Evolutionary conservation across 2,797 vertebrate species (phyloP).

Genomic region (Alectoris magna): DNA sequence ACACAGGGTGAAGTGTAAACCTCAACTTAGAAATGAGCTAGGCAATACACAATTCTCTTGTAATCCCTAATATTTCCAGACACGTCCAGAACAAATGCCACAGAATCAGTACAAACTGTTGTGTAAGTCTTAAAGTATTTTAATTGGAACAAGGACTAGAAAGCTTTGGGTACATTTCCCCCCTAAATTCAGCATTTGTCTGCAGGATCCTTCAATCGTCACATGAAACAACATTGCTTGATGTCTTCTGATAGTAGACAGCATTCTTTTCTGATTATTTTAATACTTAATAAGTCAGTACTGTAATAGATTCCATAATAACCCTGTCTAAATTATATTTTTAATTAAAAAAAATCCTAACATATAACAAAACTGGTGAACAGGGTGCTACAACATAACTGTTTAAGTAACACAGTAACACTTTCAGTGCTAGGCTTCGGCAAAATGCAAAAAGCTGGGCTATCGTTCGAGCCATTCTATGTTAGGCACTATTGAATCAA

Average conservation of each 20-base stretch:
- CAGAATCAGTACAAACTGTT: not conserved
- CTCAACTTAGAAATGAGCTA: not conserved
- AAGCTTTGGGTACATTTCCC: not conserved
- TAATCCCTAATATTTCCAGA: not conserved
- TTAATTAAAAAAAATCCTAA: not conserved
- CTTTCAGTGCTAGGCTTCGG: not conserved
- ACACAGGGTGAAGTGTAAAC: not conserved
- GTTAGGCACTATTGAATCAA: not conserved
- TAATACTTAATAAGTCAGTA: not conserved
- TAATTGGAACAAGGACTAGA: not conserved
- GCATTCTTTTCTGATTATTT: not conserved
- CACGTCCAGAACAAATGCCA: not conserved
- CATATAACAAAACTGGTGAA: not conserved
- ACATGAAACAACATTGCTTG: not conserved
- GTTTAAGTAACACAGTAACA: not conserved
- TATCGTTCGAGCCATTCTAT: not conserved
- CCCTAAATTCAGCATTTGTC: not conserved
- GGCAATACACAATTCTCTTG: not conserved
- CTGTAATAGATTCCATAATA: not conserved
- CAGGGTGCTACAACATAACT: not conserved
- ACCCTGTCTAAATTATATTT: not conserved
- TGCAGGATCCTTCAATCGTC: not conserved
- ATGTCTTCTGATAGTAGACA: not conserved
- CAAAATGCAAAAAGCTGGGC: not conserved
- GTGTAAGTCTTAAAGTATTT: not conserved